Percentiles rank a stretch among this genome's conserved stretches.
phyloP scores from a whole-genome alignment of 2,888 invertebrate genomes.

The Scaptomyza parva region DNA sequence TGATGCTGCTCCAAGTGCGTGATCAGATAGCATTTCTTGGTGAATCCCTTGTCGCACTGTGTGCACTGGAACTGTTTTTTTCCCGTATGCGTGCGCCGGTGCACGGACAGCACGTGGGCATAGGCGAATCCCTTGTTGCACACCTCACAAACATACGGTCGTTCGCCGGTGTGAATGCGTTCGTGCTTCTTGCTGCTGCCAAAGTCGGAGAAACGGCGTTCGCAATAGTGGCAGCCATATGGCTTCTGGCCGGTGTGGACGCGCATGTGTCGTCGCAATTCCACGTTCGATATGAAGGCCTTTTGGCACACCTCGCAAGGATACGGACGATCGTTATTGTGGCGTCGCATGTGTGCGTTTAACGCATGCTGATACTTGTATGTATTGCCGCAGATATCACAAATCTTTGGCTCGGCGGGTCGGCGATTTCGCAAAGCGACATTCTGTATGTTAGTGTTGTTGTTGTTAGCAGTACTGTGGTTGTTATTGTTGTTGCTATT shows the following conservation, averaged over 20 bases:
- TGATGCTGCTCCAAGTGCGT: constrained; percentile 81
- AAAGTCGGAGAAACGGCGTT: constrained; percentile 84
- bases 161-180: constrained; percentile 84
- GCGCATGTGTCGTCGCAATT: constrained; percentile 84
- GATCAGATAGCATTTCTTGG: constrained; percentile 82
- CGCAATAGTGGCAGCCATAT: constrained; percentile 83
- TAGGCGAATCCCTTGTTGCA: constrained; percentile 84
- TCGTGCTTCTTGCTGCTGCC: constrained; percentile 85
- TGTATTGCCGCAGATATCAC: constrained; percentile 84
- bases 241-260: constrained; percentile 85
- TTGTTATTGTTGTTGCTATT: background rate
- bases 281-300: constrained; percentile 84
- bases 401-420: constrained; percentile 74
- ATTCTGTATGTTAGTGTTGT: background rate
- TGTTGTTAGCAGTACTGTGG: constrained; percentile 2
- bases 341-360: constrained; percentile 84
- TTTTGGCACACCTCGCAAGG: constrained; percentile 83
- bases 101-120: constrained; percentile 83
- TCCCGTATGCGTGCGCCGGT: constrained; percentile 83
- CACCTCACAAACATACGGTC: constrained; percentile 82
- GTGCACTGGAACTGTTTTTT: constrained; percentile 83
- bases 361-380: constrained; percentile 84
- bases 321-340: constrained; percentile 83
- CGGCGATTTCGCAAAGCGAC: constrained; percentile 42
- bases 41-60: constrained; percentile 83